Base-by-base conservation (phyloP, 2,113 vertebrate genomes). In the Nycticebus coucang region DNA sequence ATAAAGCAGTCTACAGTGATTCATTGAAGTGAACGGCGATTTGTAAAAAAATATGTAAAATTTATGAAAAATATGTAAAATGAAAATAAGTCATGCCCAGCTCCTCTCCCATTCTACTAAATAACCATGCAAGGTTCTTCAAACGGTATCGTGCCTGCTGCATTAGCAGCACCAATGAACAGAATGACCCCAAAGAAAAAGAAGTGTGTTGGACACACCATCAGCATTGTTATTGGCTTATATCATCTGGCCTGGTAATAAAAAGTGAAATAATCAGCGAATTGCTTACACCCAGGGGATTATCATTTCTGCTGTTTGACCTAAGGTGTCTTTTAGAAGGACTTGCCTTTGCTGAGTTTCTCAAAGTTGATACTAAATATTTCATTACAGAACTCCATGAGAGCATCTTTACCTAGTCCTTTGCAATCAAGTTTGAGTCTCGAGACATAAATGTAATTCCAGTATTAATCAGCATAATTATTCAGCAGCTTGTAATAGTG, bases 221-320 rank as follows among this genome's bases (percentile, higher is more conserved):
- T 97, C 93, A 93, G 89, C 97, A 80, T 24, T 90, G 85, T 94
- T 95, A 2, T 24, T 91, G 92, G 50, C 79, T 93, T 96, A 74
- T 93, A 88, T 97, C 95, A 78, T 95, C 94, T 98, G 78, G 72
- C 33, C 53, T 95, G 93, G 55, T 88, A 75, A 97, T 95, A 85
- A 94, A 97, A 98, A 97, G 55, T 15, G 86, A 96, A 97, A 93
- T 91, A 94, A 97, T 98, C 95, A 98, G 97, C 95, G 92, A 93
- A 57, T 97, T 97, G 74, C 83, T 98, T 96, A 92, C 30, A 94
- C 92, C 50, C 90, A 19, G 53, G 92, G 98, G 96, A 95, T 98
- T 93, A 90, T 87, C 83, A 37, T 94, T 98, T 94, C 93, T 97
- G 82, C 66, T 85, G 18, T 79, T 68, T 97, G 97, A 97, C 97